Base-by-base conservation (phyloP, 2,113 vertebrate species). In the Micronisus gabar region DNA sequence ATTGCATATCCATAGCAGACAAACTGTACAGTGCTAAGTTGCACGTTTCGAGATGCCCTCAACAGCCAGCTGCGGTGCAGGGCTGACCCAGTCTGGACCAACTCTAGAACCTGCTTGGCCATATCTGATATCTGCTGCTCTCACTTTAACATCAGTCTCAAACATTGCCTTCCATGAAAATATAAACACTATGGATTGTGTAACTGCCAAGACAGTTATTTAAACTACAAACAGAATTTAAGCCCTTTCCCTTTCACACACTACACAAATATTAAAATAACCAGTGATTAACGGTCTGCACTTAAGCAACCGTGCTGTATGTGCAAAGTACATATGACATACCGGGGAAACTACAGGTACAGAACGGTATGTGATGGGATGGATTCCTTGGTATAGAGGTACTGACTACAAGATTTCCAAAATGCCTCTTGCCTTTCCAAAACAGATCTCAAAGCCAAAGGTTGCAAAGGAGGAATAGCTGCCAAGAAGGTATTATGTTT, bases 161-260 rank as follows among this genome's bases (percentile, higher is more conserved):
- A 94, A 85, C 53, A 13, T 5, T 36, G 58, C 43, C 62, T 93
- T 97, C 90, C 26, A 8, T 70, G 63, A 87, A 93, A 82, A 87
- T 40, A 81, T 15, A 82, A 92, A 76, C 38, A 76, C 50, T 68
- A 4, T 13, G 40, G 65, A 52, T n/a, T 76, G 71, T 86, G 70
- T 72, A 88, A 76, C 78, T 93, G 81, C 89, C 75, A 82, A 82
- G 62, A 89, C 66, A 78, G 50, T 70, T 91, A 80, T 70, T 95
- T 95, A 55, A 95, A 94, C 91, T 74, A 55, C 41, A 87, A 93
- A 65, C 78, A 95, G 76, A 94, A 65, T 91, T 88, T 65, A 73
- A 93, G 53, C 48, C 89, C 61, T 93, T 87, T 95, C 56, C 79
- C 36, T 90, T 76, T 73, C 84, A 71, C 71, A 43, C 1, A 0